Conservation (phyloP, 2,888 invertebrate species). For the Melangyna quadrimaculata region DNA sequence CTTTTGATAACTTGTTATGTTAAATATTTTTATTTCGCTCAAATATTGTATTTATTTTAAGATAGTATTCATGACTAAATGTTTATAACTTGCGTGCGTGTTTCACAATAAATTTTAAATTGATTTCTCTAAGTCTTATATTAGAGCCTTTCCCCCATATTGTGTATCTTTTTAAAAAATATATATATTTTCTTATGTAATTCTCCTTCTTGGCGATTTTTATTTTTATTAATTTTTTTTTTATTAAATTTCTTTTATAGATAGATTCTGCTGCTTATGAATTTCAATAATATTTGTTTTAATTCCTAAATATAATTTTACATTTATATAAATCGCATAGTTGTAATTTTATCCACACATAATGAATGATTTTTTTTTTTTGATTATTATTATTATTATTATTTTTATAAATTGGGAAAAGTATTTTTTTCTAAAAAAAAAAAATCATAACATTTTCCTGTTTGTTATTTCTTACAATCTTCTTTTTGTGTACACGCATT, state of each 20-base stretch:
- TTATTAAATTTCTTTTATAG: slow-evolving; percentile 10
- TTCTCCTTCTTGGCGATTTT: slow-evolving; percentile 27
- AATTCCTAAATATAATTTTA: slow-evolving; percentile 62
- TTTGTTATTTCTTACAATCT: slow-evolving; percentile 47
- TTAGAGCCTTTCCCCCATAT: slow-evolving; percentile 36
- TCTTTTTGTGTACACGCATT: slow-evolving; percentile 49
- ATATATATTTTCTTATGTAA: slow-evolving; percentile 49
- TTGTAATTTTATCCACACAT: slow-evolving; percentile 59
- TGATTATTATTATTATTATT: background rate
- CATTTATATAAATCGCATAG: slow-evolving; percentile 45
- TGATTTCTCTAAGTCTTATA: slow-evolving; percentile 19
- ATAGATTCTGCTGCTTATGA: slow-evolving; percentile 66
- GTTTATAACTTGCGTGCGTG: slow-evolving; percentile 67
- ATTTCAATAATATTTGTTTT: slow-evolving; percentile 38
- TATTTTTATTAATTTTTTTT: slow-evolving; percentile 22
- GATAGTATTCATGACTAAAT: slow-evolving; percentile 66
- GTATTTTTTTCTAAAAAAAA: slow-evolving; percentile 38
- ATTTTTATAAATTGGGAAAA: slow-evolving; percentile 31
- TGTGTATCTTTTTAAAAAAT: slow-evolving; percentile 48
- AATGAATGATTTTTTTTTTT: slow-evolving; percentile 14
- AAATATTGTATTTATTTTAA: slow-evolving; percentile 45
- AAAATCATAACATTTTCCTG: slow-evolving; percentile 33
- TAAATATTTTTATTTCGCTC: slow-evolving; percentile 29
- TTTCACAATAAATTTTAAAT: slow-evolving; percentile 44
- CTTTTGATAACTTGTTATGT: slow-evolving; percentile 47